Evolutionary conservation across 1,140 invertebrate species (phyloP).

Genomic region (Tribolium madens): DNA sequence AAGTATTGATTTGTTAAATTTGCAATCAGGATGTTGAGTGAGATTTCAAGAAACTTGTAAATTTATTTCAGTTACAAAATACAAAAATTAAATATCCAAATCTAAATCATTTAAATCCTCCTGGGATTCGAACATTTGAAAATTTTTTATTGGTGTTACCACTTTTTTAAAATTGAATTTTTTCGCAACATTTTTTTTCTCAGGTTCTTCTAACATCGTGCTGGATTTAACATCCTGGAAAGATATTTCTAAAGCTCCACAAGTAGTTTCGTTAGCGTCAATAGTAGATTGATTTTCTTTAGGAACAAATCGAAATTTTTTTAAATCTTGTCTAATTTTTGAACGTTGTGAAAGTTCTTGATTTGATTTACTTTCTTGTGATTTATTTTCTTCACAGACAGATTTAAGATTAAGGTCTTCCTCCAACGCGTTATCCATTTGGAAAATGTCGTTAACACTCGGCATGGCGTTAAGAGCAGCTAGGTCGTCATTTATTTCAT

Average conservation of each 20-base stretch:
- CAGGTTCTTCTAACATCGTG: no score
- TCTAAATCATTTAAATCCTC: not conserved
- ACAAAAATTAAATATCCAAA: not conserved
- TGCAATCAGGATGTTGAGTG: constrained; percentile 81
- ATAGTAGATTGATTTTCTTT: not conserved
- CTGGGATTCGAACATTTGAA: no score
- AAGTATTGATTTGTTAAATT: constrained; percentile 83
- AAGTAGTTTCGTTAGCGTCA: not conserved
- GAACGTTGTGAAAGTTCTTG: constrained; percentile 1
- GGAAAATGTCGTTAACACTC: constrained; percentile 56
- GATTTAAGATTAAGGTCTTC: not conserved
- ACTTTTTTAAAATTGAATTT: no score
- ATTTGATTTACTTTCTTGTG: not conserved
- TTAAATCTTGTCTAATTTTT: not conserved
- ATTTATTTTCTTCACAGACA: not conserved
- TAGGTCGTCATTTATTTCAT: constrained; percentile 29
- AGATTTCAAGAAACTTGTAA: not conserved
- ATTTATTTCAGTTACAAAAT: not conserved
- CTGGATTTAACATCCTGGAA: no score
- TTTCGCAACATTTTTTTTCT: no score
- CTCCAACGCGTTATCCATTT: not conserved
- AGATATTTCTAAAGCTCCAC: no score
- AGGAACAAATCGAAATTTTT: constrained; percentile 11
- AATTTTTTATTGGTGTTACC: no score
- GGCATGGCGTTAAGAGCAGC: constrained; percentile 49